Percentiles rank a stretch among this genome's conserved stretches.
These are phyloP conservation scores for Lithophane leautieri DNA, from an alignment of 2,888 invertebrate genomes.

Conservation along the genomic window DNA sequence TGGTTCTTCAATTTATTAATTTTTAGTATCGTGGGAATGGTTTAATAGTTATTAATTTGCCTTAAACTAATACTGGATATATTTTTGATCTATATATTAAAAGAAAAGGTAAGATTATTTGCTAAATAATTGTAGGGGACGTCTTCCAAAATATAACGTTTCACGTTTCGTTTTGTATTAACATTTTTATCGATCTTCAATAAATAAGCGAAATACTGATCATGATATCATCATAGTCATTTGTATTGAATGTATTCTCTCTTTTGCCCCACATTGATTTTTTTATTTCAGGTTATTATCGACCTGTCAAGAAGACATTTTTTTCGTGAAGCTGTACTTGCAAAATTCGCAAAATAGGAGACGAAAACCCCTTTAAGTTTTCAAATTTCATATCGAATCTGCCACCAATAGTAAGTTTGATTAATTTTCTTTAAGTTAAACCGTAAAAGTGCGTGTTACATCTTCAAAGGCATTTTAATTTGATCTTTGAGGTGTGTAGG, in stretches of 20 bases:
- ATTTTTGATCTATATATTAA: constrained; percentile 34
- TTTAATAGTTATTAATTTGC: constrained; percentile 67
- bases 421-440: constrained; percentile 37
- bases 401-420: constrained; percentile 88
- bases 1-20: constrained; percentile 74
- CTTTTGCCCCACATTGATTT: constrained; percentile 85
- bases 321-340: constrained; percentile 83
- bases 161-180: constrained; percentile 51
- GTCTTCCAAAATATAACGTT: constrained; percentile 46
- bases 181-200: constrained; percentile 67
- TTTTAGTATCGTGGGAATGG: constrained; percentile 67
- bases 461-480: constrained; percentile 27
- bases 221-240: constrained; percentile 46
- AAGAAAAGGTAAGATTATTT: constrained; percentile 55
- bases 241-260: constrained; percentile 61
- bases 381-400: constrained; percentile 90
- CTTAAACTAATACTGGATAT: constrained; percentile 45
- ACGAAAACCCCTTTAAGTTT: constrained; percentile 89
- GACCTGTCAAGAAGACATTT: constrained; percentile 90
- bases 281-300: constrained; percentile 90
- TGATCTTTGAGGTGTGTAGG: constrained; percentile 48
- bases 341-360: constrained; percentile 90
- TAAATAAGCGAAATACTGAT: constrained; percentile 55
- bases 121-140: constrained; percentile 20
- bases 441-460: constrained; percentile 13